A percentile compares a stretch with the other conserved stretches of the same genome.
Evolutionary conservation across 2,113 vertebrate genomes (phyloP).

Genomic region (Corythoichthys haematopterus): DNA sequence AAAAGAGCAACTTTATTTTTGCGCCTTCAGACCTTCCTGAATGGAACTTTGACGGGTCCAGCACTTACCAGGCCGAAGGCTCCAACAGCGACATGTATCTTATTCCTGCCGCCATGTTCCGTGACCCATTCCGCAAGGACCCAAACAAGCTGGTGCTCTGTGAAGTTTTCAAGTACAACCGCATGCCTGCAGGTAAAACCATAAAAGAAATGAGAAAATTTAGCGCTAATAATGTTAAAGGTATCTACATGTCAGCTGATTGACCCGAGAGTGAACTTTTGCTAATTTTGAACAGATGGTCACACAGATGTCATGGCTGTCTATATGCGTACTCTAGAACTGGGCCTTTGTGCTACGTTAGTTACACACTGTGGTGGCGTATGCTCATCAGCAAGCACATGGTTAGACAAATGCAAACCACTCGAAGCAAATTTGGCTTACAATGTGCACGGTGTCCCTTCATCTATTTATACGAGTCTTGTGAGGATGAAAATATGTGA

Average conservation of each 20-base stretch:
- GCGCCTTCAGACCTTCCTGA: conserved; percentile 82
- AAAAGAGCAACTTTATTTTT: not conserved
- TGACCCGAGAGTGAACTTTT: not conserved
- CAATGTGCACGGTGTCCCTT: not conserved
- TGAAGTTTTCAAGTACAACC: conserved; percentile 95
- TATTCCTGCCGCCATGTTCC: conserved; percentile 87
- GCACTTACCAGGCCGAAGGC: conserved; percentile 90
- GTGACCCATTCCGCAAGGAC: conserved; percentile 93
- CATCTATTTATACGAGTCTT: not conserved
- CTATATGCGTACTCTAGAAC: not conserved
- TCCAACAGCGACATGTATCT: conserved; percentile 99
- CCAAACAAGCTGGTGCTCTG: conserved; percentile 96
- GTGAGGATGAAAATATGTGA: not conserved
- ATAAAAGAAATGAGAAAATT: not conserved
- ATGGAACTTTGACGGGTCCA: conserved; percentile 98
- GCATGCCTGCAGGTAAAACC: conserved; percentile 82
- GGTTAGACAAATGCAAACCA: not conserved
- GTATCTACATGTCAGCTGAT: not conserved
- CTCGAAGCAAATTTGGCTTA: not conserved
- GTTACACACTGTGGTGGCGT: not conserved
- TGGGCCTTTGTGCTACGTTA: not conserved
- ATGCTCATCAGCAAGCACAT: not conserved
- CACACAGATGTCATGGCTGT: not conserved
- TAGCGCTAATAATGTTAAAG: not conserved
- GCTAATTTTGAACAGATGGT: not conserved